Evolutionary conservation across 2,888 invertebrate species (phyloP).

Genomic region (Tanytarsus gracilentus): DNA sequence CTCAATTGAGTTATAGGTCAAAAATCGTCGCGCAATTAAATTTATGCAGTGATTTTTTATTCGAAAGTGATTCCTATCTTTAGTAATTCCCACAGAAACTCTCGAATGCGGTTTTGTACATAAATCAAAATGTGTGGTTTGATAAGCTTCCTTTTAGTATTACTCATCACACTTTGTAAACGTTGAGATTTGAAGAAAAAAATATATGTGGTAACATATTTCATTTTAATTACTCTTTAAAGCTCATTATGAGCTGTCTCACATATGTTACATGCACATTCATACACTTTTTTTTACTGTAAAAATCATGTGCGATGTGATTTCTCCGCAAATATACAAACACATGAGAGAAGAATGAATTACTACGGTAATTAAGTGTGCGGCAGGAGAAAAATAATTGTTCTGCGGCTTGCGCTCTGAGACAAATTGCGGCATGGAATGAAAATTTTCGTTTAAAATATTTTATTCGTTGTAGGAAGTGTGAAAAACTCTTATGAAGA

Average conservation of each 20-base stretch:
- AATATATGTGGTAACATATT: too few relatives aligned
- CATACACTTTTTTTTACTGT: background rate
- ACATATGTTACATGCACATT: slow-evolving; percentile 16
- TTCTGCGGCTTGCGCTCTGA: slow-evolving; percentile 9
- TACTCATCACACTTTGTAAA: too few relatives aligned
- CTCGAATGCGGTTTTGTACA: too few relatives aligned
- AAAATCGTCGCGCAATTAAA: too few relatives aligned
- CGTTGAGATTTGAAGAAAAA: too few relatives aligned
- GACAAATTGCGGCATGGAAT: background rate
- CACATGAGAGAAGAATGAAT: slow-evolving; percentile 9
- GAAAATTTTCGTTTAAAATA: background rate
- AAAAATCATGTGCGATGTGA: too few relatives aligned
- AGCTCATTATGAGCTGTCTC: slow-evolving; percentile 22
- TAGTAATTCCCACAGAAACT: background rate
- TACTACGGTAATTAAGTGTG: slow-evolving; percentile 12
- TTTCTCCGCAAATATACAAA: too few relatives aligned
- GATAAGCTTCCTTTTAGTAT: too few relatives aligned
- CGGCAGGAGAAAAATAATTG: background rate
- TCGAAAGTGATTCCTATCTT: background rate
- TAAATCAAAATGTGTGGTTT: too few relatives aligned
- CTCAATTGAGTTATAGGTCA: too few relatives aligned
- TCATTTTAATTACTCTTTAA: slow-evolving; percentile 28
- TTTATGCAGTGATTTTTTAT: too few relatives aligned
- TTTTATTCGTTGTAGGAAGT: background rate
- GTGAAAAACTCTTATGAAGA: background rate